Percentiles rank a stretch among this genome's conserved stretches.
phyloP scores from a whole-genome alignment of 1,140 invertebrate species.

The Helicoverpa zea region DNA sequence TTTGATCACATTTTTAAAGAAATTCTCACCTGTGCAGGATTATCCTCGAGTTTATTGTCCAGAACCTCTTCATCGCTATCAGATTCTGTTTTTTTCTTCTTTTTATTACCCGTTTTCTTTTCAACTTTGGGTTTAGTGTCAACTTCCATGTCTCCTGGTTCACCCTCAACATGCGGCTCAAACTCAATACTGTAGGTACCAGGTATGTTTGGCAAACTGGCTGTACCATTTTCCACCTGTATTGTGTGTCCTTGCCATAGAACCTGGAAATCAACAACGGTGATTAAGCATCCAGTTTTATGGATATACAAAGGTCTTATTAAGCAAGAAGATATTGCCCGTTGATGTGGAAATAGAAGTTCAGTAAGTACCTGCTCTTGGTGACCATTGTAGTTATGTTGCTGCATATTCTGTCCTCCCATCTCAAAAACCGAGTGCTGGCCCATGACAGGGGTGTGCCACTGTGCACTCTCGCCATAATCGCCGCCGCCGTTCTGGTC shows the following conservation, averaged over 20 bases:
- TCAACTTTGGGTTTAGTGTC: constrained; percentile 84
- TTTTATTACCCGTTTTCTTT: constrained; percentile 85
- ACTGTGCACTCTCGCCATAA: constrained; percentile 86
- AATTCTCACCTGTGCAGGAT: constrained; percentile 79
- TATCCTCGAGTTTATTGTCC: constrained; percentile 85
- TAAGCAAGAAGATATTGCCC: not conserved
- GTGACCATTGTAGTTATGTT: constrained; percentile 81
- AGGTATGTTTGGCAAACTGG: constrained; percentile 72
- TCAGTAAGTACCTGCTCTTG: constrained; percentile 76
- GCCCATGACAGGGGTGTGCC: constrained; percentile 88
- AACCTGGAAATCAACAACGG: constrained; percentile 79
- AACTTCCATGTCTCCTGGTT: constrained; percentile 74
- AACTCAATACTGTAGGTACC: constrained; percentile 77
- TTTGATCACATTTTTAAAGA: not conserved
- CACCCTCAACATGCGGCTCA: constrained; percentile 74
- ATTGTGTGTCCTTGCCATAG: constrained; percentile 89
- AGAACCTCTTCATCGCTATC: constrained; percentile 85
- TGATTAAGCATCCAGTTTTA: not conserved
- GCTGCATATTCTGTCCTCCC: constrained; percentile 78
- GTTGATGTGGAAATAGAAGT: not conserved
- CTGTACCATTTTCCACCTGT: constrained; percentile 86
- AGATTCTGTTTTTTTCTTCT: constrained; percentile 83
- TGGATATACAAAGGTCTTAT: not conserved
- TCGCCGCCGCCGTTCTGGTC: constrained; percentile 82
- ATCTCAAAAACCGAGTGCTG: constrained; percentile 85